These are phyloP conservation scores for Drosophila stalkeri DNA, from an alignment of 2,888 invertebrate genomes.

Conservation along the genomic window DNA sequence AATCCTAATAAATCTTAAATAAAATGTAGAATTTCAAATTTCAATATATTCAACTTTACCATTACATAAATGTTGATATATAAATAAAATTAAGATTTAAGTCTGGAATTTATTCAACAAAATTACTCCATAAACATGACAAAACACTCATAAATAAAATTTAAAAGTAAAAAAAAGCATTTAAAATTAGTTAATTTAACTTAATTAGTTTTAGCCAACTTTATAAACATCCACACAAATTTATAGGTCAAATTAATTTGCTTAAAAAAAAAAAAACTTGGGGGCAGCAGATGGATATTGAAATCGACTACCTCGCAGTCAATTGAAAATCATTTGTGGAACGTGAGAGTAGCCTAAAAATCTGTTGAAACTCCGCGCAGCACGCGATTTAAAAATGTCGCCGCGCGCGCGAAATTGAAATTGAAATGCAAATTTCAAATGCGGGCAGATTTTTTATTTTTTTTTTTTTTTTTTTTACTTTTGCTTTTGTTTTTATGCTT, in stretches of 20 bases:
- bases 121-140: no score
- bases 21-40: no score
- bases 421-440: conserved; percentile 76
- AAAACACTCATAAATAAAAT: no score
- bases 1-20: no score
- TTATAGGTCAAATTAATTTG: conserved; percentile 37
- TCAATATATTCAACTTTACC: no score
- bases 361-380: conserved; percentile 23
- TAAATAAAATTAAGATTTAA: no score
- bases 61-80: no score
- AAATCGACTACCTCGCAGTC: conserved; percentile 35
- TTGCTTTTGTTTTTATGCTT: conserved; percentile 20
- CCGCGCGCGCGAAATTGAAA: conserved; percentile 63
- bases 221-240: background rate
- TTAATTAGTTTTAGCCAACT: background rate
- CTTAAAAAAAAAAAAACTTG: conserved; percentile 24
- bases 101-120: no score
- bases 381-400: conserved; percentile 57
- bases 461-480: conserved; percentile 2
- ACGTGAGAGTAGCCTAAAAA: conserved; percentile 53
- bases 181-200: no score
- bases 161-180: no score
- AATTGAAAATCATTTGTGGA: conserved; percentile 62
- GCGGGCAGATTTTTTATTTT: conserved; percentile 11
- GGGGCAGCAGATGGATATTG: conserved; percentile 6